Conservation (phyloP, 1,140 invertebrate species). For the Polypedilum vanderplanki region DNA sequence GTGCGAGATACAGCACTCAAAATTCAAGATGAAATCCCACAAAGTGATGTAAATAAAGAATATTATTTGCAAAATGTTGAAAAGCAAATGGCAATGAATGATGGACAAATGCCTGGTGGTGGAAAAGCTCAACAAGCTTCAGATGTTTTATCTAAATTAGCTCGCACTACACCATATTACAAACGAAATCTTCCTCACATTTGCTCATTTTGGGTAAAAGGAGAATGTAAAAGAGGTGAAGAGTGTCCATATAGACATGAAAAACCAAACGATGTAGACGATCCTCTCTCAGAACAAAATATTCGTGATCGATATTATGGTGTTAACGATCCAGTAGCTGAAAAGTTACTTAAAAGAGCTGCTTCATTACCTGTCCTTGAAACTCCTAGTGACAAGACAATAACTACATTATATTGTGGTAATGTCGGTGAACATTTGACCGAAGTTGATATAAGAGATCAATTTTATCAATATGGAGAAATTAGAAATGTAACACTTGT, state of each 20-base stretch:
- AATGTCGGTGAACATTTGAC: constrained; percentile 83
- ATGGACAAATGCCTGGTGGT: constrained; percentile 55
- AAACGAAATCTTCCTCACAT: constrained; percentile 98
- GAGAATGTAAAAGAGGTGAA: constrained; percentile 96
- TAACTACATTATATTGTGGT: constrained; percentile 94
- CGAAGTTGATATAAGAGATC: constrained; percentile 76
- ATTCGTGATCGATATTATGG: constrained; percentile 99
- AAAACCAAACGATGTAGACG: constrained; percentile 98
- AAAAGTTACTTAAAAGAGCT: constrained; percentile 90
- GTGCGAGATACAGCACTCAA: constrained; percentile 94
- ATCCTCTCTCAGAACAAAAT: constrained; percentile 98
- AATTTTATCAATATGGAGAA: constrained; percentile 71
- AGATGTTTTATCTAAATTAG: constrained; percentile 89
- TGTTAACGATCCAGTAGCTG: constrained; percentile 96
- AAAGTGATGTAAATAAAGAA: constrained; percentile 98
- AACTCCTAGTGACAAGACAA: constrained; percentile 90
- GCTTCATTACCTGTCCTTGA: constrained; percentile 91
- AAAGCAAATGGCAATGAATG: constrained; percentile 50
- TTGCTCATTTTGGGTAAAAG: constrained; percentile 99
- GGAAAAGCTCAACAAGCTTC: constrained; percentile 71
- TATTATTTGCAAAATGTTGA: constrained; percentile 97
- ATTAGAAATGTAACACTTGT: constrained; percentile 90
- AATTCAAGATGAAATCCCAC: constrained; percentile 87
- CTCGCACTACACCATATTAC: constrained; percentile 96
- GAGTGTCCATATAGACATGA: constrained; percentile 99